A percentile compares a stretch with the other conserved stretches of the same genome.
These are phyloP conservation scores for Siniperca undulata DNA, from an alignment of 2,797 vertebrate genomes.

Conservation along the genomic window DNA sequence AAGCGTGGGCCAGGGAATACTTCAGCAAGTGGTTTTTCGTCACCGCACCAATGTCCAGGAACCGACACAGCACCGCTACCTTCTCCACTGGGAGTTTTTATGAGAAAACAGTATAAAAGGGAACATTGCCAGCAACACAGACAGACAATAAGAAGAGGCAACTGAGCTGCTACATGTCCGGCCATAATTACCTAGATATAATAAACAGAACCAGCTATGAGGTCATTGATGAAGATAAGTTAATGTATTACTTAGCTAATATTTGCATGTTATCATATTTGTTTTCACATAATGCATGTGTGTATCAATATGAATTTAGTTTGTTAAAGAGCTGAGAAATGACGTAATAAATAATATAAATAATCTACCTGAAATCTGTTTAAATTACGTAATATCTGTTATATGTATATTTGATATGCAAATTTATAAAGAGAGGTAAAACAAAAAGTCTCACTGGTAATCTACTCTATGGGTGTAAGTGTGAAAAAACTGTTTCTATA, in stretches of 20 bases:
- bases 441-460: background rate
- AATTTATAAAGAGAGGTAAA: background rate
- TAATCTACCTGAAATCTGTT: background rate
- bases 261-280: conserved; percentile 2
- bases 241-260: background rate
- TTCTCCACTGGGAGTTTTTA: conserved; percentile 90
- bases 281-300: conserved; percentile 1
- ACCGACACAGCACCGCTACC: conserved; percentile 96
- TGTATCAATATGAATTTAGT: background rate
- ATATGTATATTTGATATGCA: background rate
- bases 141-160: conserved; percentile 17
- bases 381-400: background rate
- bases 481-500: background rate
- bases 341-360: background rate
- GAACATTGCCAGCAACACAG: conserved; percentile 24
- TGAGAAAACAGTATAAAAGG: background rate
- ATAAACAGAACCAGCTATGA: conserved; percentile 28
- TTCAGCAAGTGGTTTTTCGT: conserved; percentile 98
- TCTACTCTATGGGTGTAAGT: background rate
- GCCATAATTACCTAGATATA: conserved; percentile 5
- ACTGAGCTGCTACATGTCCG: conserved; percentile 18
- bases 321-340: background rate
- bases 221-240: conserved; percentile 20
- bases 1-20: conserved; percentile 96
- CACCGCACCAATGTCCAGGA: conserved; percentile 97